A percentile compares a stretch with the other conserved stretches of the same genome.
Conservation (phyloP, 2,888 invertebrate species). For the Matsumyia berberina region DNA sequence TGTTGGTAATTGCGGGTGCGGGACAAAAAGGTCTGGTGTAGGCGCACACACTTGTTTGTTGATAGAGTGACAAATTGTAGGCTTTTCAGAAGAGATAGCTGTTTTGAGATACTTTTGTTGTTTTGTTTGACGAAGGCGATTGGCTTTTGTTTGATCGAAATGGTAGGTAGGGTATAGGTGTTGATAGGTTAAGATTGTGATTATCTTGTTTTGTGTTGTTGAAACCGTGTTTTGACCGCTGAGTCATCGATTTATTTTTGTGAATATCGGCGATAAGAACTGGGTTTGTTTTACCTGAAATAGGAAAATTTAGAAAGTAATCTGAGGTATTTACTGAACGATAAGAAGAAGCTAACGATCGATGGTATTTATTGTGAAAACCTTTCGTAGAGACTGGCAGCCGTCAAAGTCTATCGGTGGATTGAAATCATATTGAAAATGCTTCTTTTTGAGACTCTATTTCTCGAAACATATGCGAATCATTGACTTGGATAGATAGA, state of each 20-base stretch:
- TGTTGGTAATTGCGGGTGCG: constrained; percentile 2
- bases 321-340: too few species aligned
- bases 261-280: background rate
- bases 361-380: too few species aligned
- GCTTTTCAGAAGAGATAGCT: background rate
- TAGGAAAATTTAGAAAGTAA: background rate
- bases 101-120: background rate
- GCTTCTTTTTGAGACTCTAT: too few species aligned
- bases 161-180: background rate
- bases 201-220: constrained; percentile 4
- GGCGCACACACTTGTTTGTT: constrained; percentile 51
- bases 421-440: too few species aligned
- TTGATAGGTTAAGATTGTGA: constrained; percentile 1
- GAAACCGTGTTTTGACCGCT: constrained; percentile 4
- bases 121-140: background rate
- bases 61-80: constrained; percentile 11
- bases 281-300: background rate
- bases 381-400: too few species aligned
- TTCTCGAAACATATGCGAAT: too few species aligned
- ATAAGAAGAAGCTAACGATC: too few species aligned
- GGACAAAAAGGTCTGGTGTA: background rate
- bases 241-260: background rate
- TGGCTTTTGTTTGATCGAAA: background rate
- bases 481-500: too few species aligned
- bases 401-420: too few species aligned